Evolutionary conservation across 1,140 invertebrate species (phyloP), one percentile per base, ranked within the genome.

Genomic region (Antheraea mylitta): DNA sequence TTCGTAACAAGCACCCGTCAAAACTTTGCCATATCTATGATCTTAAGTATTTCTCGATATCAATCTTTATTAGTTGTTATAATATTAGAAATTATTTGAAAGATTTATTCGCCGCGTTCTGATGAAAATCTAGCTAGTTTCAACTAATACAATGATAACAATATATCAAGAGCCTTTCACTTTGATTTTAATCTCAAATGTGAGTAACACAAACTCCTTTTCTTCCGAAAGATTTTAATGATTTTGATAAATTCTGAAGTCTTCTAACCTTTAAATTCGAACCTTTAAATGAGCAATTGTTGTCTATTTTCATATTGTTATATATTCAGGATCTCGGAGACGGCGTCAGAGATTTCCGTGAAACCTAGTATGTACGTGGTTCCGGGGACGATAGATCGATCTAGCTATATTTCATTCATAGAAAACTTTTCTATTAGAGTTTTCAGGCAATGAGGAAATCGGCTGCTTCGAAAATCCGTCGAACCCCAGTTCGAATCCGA

Each of bases 1-100:
- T 58, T 30, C 59, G 38, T 71, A 66, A 73, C 70, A 68, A 71
- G 64, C 69, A 75, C 66, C 72, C 71, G 74, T 76, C 77, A 74
- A 65, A 73, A 70, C 72, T 69, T 69, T 62, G 18, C 36, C 22
- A 19, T 66, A 66, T 66, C 65, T 8, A 16, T 36, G 58, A 66
- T 66, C 65, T 66, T 66, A 66, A 66, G 36, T 58, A 66, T 58
- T 59, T 66, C n/a, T 59, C 9, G 65, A 66, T 66, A 58, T 66
- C 48, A 30, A 66, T 66, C 65, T 30, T 59, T 36, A 37, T 37
- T 66, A 53, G 45, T 53, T 11, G 48, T 58, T 66, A 58, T 53
- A 16, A 30, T 22, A 22, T 19, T 65, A 37, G 37, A 63, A 37
- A 30, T n/a, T 63, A 63, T 48, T 7, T 53, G 11, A 58, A 66